phyloP scores from a whole-genome alignment of 2,113 vertebrate species.

The Ranitomeya variabilis region DNA sequence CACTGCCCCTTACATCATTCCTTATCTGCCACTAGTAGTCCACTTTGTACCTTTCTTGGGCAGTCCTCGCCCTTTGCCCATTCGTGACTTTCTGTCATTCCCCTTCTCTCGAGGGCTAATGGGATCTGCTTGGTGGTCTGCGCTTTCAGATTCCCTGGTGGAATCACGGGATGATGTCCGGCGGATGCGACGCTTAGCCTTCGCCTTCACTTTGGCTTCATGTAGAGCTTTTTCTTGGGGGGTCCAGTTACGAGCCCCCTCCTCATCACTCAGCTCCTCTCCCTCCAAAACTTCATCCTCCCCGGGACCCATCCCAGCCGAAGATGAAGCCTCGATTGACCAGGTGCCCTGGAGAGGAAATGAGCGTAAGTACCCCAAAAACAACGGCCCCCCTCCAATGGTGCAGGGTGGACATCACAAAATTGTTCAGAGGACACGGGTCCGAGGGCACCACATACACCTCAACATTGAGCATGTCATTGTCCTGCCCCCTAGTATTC shows the following conservation, averaged over 20 bases:
- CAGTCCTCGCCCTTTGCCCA: constrained; percentile 82
- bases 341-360: too few species aligned
- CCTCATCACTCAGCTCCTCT: constrained; percentile 67
- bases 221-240: constrained; percentile 84
- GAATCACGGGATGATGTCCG: constrained; percentile 82
- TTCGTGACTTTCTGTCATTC: constrained; percentile 80
- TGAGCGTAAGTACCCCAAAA: neutral
- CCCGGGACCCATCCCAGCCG: constrained; percentile 35
- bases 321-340: neutral
- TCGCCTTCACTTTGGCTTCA: constrained; percentile 81
- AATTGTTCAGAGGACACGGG: neutral
- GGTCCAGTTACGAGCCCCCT: constrained; percentile 77
- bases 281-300: constrained; percentile 63
- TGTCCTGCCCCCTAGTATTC: too few species aligned
- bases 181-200: constrained; percentile 80
- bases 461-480: neutral
- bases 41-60: constrained; percentile 81
- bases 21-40: neutral
- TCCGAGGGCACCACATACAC: too few species aligned
- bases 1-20: neutral
- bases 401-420: neutral
- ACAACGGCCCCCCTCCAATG: neutral
- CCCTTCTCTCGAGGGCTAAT: constrained; percentile 75
- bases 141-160: constrained; percentile 74
- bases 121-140: constrained; percentile 69